Evolutionary conservation across 2,888 invertebrate genomes (phyloP).

Genomic region (Parelbella ahira): DNA sequence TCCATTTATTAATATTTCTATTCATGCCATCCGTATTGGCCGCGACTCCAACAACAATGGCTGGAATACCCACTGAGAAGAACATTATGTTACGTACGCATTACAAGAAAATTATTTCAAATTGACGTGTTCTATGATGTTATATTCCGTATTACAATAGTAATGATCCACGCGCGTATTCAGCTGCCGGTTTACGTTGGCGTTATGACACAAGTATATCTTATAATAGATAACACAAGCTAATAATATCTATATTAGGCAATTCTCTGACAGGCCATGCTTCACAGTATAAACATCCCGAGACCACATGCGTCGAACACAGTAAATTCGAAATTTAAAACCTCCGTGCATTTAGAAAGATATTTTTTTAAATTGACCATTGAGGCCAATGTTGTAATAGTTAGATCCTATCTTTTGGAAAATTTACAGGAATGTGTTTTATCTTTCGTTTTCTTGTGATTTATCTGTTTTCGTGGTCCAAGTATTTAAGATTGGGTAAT

Average conservation of each 20-base stretch:
- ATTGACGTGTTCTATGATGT: conserved; percentile 43
- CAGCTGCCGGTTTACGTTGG: conserved; percentile 32
- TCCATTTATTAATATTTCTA: conserved; percentile 35
- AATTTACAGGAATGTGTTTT: conserved; percentile 12
- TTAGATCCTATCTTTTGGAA: conserved; percentile 14
- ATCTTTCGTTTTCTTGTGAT: conserved; percentile 19
- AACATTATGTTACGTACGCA: conserved; percentile 31
- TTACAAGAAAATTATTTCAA: conserved; percentile 62
- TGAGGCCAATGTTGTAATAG: conserved; percentile 5
- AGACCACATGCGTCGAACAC: conserved; percentile 42
- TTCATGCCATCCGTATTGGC: conserved; percentile 26
- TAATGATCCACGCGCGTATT: conserved; percentile 29
- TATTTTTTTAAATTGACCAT: conserved; percentile 17
- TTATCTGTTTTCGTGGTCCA: conserved; percentile 7
- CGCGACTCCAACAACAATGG: conserved; percentile 21
- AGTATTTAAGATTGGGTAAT: conserved; percentile 11
- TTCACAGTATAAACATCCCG: conserved; percentile 28
- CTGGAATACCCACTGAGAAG: conserved; percentile 20
- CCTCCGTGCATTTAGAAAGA: conserved; percentile 9
- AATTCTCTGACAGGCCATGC: conserved; percentile 27
- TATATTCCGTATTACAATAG: conserved; percentile 37
- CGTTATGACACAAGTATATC: conserved; percentile 32
- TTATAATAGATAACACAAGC: conserved; percentile 29
- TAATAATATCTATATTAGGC: conserved; percentile 36
- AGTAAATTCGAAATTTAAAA: conserved; percentile 19